These are phyloP conservation scores for Takifugu ocellatus DNA, from an alignment of 2,797 vertebrate genomes.

Conservation along the genomic window DNA sequence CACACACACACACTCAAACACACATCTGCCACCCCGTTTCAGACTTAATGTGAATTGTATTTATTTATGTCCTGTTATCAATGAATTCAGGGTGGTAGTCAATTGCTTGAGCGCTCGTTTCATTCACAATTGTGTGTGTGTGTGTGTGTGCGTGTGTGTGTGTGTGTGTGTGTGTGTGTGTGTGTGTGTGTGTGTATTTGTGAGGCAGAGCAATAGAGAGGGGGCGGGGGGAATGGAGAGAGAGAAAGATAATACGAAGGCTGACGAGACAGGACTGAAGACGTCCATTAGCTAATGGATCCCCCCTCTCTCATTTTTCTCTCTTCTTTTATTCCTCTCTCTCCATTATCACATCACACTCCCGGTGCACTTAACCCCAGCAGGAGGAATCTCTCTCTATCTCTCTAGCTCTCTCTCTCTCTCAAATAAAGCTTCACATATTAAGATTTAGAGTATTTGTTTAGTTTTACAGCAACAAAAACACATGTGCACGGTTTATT, in stretches of 20 bases:
- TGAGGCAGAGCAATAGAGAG: conserved; percentile 2
- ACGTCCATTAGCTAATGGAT: conserved; percentile 96
- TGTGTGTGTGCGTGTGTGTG: conserved; percentile 4
- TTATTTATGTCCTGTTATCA: conserved; percentile 22
- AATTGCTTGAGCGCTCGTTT: conserved; percentile 10
- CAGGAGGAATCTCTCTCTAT: conserved; percentile 41
- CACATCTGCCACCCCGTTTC: conserved; percentile 15
- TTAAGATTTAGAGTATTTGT: conserved; percentile 10
- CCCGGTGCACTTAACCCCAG: conserved; percentile 64
- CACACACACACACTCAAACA: conserved; percentile 5
- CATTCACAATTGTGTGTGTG: neutral
- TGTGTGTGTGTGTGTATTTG: conserved; percentile 1
- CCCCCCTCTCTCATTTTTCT: conserved; percentile 38
- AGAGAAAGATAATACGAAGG: conserved; percentile 41
- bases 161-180: conserved; percentile 6
- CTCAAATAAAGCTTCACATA: conserved; percentile 26
- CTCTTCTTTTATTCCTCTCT: conserved; percentile 56
- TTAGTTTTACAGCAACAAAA: conserved; percentile 8
- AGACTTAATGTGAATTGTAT: conserved; percentile 14
- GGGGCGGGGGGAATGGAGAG: conserved; percentile 1
- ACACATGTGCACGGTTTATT: too few species aligned
- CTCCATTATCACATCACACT: conserved; percentile 62
- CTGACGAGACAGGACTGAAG: conserved; percentile 78
- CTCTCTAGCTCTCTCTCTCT: neutral
- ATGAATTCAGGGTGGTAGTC: conserved; percentile 20